Conservation (phyloP, 2,797 vertebrate genomes). For the Gymnothorax reevesii region DNA sequence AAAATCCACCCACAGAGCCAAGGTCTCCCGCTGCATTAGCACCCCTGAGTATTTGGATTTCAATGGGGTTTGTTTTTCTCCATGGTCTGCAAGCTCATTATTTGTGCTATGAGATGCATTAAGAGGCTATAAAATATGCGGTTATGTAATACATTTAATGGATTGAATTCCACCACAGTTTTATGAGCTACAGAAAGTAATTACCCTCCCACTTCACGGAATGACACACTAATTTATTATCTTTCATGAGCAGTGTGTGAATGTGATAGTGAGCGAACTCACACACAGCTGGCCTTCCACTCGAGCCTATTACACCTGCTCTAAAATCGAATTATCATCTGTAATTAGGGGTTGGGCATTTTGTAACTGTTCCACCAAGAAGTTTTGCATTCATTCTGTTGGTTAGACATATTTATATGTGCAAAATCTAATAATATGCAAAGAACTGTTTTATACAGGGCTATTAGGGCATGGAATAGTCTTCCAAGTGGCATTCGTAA, state of each 20-base stretch:
- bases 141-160: not conserved
- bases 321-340: not conserved
- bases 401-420: no score
- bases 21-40: not conserved
- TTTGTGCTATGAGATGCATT: not conserved
- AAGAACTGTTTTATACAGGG: no score
- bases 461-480: no score
- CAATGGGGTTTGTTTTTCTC: not conserved
- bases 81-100: slow-evolving; percentile 5
- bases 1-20: not conserved
- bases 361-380: not conserved
- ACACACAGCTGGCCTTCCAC: not conserved
- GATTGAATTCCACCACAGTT: not conserved
- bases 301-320: not conserved
- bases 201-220: not conserved
- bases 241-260: not conserved
- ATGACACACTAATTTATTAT: not conserved
- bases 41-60: not conserved
- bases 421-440: no score
- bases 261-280: not conserved
- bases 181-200: not conserved
- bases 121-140: not conserved
- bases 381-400: no score
- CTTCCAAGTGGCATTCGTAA: no score
- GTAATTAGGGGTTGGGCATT: not conserved